phyloP scores from a whole-genome alignment of 2,113 vertebrate species.

The Oryzias celebensis region DNA sequence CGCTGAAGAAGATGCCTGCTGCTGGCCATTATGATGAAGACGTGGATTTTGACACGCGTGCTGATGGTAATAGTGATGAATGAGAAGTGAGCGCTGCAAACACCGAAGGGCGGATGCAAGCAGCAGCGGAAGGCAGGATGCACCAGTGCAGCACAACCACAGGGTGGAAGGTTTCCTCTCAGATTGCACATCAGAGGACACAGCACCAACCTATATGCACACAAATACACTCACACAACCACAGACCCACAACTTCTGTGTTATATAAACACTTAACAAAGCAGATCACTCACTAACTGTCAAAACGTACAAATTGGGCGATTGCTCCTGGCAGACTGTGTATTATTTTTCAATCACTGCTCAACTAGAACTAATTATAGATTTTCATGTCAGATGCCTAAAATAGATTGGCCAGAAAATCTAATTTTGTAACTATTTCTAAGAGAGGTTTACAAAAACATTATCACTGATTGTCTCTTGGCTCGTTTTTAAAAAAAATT shows the following conservation, averaged over 20 bases:
- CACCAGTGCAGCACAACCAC: conserved; percentile 65
- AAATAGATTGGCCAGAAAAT: conserved; percentile 29
- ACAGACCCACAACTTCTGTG: conserved; percentile 6
- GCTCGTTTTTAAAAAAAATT: neutral
- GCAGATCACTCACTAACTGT: neutral
- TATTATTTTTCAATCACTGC: conserved; percentile 30
- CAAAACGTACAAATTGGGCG: conserved; percentile 1
- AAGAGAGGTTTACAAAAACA: conserved; percentile 4
- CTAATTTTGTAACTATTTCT: conserved; percentile 11
- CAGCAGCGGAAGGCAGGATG: conserved; percentile 49
- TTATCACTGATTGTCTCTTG: neutral
- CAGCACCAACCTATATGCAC: neutral
- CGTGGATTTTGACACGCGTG: conserved; percentile 18
- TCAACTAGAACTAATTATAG: conserved; percentile 40
- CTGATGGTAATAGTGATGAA: conserved; percentile 36
- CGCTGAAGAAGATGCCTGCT: conserved; percentile 11
- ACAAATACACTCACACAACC: conserved; percentile 1
- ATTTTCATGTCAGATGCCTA: conserved; percentile 18
- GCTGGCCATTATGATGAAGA: conserved; percentile 34
- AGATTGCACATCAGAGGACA: conserved; percentile 17
- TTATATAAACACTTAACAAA: conserved; percentile 29
- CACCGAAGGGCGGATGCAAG: conserved; percentile 44
- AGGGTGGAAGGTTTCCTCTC: conserved; percentile 61
- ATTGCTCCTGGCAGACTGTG: conserved; percentile 6
- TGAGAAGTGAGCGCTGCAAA: conserved; percentile 32